Conservation (phyloP, 1,140 invertebrate species). For the Pseudomyrmex concolor region DNA sequence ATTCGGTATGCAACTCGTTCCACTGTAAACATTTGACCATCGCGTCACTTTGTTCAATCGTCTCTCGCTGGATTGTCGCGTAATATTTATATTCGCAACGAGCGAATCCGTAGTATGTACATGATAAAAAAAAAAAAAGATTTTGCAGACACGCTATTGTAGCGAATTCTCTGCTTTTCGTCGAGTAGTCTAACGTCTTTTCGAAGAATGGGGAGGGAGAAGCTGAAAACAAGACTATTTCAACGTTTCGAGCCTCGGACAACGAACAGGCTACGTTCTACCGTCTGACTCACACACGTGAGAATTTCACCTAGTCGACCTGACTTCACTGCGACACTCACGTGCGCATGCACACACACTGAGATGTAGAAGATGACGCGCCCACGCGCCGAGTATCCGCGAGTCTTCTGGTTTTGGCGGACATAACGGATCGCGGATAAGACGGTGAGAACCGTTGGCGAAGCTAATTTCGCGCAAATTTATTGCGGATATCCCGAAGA, state of each 20-base stretch:
- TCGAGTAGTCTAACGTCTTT: neutral
- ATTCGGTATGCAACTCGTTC: conserved; percentile 14
- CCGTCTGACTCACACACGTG: conserved; percentile 64
- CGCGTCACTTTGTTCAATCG: neutral
- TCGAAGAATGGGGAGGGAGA: too few relatives aligned
- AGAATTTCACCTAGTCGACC: conserved; percentile 70
- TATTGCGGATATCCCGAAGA: conserved; percentile 28
- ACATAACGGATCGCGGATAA: conserved; percentile 64
- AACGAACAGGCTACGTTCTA: conserved; percentile 61
- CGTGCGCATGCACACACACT: conserved; percentile 9
- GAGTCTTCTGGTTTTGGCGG: conserved; percentile 62
- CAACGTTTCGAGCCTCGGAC: conserved; percentile 62
- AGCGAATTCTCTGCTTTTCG: conserved; percentile 9
- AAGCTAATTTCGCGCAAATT: conserved; percentile 43
- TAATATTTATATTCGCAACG: neutral
- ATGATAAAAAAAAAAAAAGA: neutral
- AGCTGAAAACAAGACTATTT: neutral
- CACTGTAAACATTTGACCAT: neutral
- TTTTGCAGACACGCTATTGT: conserved; percentile 11
- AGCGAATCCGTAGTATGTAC: neutral
- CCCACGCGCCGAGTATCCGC: conserved; percentile 20
- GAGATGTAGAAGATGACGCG: conserved; percentile 28
- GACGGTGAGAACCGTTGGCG: conserved; percentile 42
- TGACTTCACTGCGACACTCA: conserved; percentile 59
- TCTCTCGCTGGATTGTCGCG: neutral